A percentile compares a stretch with the other conserved stretches of the same genome.
These are phyloP conservation scores for Diadema setosum DNA, from an alignment of 35 echinoderm and acorn worm species.

Conservation along the genomic window DNA sequence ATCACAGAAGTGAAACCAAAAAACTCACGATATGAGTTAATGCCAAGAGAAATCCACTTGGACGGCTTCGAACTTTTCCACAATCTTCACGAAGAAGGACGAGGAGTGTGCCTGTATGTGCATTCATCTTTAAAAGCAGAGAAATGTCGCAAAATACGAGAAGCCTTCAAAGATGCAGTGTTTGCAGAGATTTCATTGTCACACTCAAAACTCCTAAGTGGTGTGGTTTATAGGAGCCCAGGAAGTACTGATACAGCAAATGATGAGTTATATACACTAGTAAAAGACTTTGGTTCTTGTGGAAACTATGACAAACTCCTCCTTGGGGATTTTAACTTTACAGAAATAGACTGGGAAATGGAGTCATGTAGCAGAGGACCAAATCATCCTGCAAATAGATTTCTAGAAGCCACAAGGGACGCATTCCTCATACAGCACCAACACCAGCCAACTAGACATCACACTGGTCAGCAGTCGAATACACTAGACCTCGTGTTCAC, in stretches of 20 bases:
- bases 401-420: background rate
- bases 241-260: background rate
- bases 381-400: background rate
- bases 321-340: background rate
- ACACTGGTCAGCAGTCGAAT: background rate
- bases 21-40: background rate
- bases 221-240: background rate
- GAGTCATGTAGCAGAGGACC: background rate
- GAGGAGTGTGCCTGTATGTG: background rate
- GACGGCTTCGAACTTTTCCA: background rate
- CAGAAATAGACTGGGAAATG: background rate
- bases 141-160: background rate
- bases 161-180: background rate
- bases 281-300: background rate
- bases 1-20: conserved; percentile 17
- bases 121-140: background rate
- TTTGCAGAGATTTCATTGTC: background rate
- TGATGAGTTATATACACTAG: background rate
- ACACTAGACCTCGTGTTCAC: background rate
- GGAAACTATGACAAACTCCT: background rate
- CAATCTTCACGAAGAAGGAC: background rate
- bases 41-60: background rate
- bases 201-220: background rate
- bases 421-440: background rate
- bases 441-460: background rate